Evolutionary conservation across 64 coral and sea anemone species (phyloP).

Genomic region (Platygyra sinensis): DNA sequence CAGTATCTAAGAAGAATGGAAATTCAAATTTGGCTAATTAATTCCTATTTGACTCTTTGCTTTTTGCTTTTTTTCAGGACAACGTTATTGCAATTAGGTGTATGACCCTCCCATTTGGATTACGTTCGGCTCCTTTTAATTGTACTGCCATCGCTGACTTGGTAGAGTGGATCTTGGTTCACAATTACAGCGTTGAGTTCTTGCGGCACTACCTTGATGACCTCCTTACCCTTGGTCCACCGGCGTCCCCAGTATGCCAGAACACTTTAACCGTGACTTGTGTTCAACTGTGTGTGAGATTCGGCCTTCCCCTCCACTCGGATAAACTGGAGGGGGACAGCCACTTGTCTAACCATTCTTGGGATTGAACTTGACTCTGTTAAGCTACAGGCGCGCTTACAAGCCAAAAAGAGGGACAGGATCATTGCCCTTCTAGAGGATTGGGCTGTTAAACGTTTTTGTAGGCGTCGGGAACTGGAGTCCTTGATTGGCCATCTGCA

Average conservation of each 20-base stretch:
- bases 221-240: too few relatives aligned
- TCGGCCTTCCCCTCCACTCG: not conserved
- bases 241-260: too few relatives aligned
- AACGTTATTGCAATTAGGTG: conserved; percentile 34
- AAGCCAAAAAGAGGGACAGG: conserved; percentile 3
- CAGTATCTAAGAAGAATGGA: too few relatives aligned
- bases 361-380: not conserved
- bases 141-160: conserved; percentile 40
- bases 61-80: too few relatives aligned
- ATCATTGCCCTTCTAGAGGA: not conserved
- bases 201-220: too few relatives aligned
- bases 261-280: not conserved
- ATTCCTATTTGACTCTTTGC: too few relatives aligned
- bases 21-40: too few relatives aligned
- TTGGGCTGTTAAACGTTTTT: too few relatives aligned
- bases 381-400: not conserved
- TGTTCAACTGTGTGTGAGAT: not conserved
- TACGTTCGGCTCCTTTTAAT: conserved; percentile 54
- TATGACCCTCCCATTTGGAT: too few relatives aligned
- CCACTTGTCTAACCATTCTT: not conserved
- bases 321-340: not conserved
- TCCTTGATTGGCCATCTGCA: too few relatives aligned
- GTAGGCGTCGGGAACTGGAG: too few relatives aligned
- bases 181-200: conserved; percentile 27
- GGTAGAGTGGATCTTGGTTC: conserved; percentile 37